Evolutionary conservation across 1,140 invertebrate species (phyloP), one percentile per base, ranked within the genome.

Genomic region (Brachionus sp.): DNA sequence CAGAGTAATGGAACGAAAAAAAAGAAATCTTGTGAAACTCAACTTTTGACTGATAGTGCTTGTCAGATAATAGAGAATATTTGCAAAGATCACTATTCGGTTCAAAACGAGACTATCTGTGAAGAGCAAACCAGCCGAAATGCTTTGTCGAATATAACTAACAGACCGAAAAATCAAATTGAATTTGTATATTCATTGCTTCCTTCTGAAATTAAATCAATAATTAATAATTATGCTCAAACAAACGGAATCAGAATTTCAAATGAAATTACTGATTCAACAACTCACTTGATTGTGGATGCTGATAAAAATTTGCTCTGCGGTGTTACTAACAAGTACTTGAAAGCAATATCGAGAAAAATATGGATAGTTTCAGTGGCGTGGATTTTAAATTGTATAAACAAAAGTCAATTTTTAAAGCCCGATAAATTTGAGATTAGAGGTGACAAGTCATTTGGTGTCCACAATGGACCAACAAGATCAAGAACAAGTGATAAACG

Each of bases 341-440:
- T 80, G 5, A 80, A 80, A 64, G 77, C 77, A 5, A 33, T 80
- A 29, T 62, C 77, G 3, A 57, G 77, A 37, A 80, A 80, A 25
- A 39, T 80, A 42, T 80, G 77, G 77, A 62, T 80, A 0, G 77
- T 80, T 10, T 80, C 77, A 44, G 35, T 80, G 10, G 62, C 50
- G 23, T 80, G 77, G 77, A 80, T 80, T 35, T 39, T 62, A 9
- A 66, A 57, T 39, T 62, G 77, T 35, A 57, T 80, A 29, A 66
- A 62, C 16, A 42, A 5, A 7, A 37, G 39, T 23, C 50, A 66
- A 35, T 23, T 80, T 19, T 12, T 62, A 25, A 57, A 57, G 25
- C 77, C 77, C 0, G 77, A 80, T 19, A 66, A 80, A 39, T 80
- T 80, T 29, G 77, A 80, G 57, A 80, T 80, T 1, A 80, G 39